Evolutionary conservation across 2,113 vertebrate genomes (phyloP).

Genomic region (Indri indri): DNA sequence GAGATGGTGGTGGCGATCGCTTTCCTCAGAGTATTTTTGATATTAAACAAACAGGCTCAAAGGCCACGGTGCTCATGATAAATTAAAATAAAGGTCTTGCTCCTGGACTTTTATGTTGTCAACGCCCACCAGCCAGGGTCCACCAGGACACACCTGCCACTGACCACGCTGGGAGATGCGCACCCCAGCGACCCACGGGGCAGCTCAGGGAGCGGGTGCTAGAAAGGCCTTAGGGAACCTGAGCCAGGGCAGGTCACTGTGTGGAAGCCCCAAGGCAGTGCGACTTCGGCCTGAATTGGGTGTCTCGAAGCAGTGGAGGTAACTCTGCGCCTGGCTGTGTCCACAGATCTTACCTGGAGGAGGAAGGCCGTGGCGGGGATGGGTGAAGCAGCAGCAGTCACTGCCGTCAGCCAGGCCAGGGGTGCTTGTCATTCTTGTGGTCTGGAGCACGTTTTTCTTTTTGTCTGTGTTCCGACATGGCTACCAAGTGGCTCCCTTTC

Average conservation of each 20-base stretch:
- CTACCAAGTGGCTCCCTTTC: rapidly evolving
- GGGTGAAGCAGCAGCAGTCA: neutral
- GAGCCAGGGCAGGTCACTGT: neutral
- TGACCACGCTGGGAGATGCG: rapidly evolving
- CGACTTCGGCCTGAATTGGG: too few relatives aligned
- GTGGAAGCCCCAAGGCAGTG: neutral
- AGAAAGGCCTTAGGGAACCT: too few relatives aligned
- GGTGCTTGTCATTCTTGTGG: neutral
- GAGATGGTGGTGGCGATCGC: neutral
- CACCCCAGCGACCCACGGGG: rapidly evolving
- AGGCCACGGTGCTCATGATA: rapidly evolving
- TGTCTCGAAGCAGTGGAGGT: neutral
- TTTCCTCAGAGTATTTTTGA: neutral
- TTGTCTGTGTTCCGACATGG: neutral
- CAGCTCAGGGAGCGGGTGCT: rapidly evolving
- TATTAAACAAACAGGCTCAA: neutral
- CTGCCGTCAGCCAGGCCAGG: rapidly evolving
- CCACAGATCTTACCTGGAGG: neutral
- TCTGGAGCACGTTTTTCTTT: neutral
- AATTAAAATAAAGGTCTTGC: too few relatives aligned
- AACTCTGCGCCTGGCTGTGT: rapidly evolving
- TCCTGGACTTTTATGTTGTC: too few relatives aligned
- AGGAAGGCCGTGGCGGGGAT: neutral
- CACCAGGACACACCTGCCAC: rapidly evolving
- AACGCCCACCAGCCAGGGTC: neutral